Conservation (phyloP, 2,797 vertebrate species). For the Centroberyx gerrardi region DNA sequence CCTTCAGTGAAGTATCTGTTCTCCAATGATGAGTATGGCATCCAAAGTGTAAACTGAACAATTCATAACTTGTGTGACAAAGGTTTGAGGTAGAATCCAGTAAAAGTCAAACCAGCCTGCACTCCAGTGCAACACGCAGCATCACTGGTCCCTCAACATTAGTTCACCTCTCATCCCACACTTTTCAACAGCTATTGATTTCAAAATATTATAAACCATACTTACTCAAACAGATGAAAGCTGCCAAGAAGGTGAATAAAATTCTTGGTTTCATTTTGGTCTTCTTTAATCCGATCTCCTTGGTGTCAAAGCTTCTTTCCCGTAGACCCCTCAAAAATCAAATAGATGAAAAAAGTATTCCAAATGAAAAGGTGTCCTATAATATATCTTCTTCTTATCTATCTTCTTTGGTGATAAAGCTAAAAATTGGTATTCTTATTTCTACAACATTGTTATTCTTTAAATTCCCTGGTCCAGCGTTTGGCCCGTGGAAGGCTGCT, state of each 20-base stretch:
- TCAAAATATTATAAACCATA: conserved; percentile 30
- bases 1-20: neutral
- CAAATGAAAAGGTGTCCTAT: conserved; percentile 5
- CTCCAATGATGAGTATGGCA: neutral
- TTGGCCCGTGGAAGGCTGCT: conserved; percentile 57
- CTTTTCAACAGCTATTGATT: neutral
- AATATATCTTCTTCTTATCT: neutral
- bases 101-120: conserved; percentile 24
- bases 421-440: neutral
- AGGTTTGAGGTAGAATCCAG: neutral
- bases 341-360: conserved; percentile 52
- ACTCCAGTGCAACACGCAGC: neutral
- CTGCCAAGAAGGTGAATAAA: conserved; percentile 66
- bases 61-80: neutral
- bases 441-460: conserved; percentile 58
- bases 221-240: conserved; percentile 80
- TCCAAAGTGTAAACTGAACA: neutral
- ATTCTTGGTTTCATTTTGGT: conserved; percentile 73
- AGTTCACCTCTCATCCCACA: neutral
- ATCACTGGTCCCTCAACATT: conserved; percentile 14
- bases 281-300: conserved; percentile 39
- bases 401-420: conserved; percentile 60
- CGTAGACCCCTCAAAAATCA: conserved; percentile 18
- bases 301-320: conserved; percentile 41
- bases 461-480: conserved; percentile 38